Base-by-base conservation (phyloP, 2,888 invertebrate species). In the Drosophila kokeensis region DNA sequence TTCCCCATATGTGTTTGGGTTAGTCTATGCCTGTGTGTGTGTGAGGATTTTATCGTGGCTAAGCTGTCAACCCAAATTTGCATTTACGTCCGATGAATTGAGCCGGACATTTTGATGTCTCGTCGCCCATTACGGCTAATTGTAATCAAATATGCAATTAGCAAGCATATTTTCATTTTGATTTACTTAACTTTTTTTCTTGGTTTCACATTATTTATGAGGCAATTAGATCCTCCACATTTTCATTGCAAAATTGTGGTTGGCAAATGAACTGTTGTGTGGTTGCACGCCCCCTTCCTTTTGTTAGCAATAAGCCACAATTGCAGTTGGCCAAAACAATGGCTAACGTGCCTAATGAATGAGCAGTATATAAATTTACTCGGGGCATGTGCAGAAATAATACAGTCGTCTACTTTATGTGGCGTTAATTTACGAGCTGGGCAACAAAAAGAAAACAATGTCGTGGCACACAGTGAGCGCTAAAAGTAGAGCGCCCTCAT, bases 131-230 rank as follows among this genome's bases (percentile, higher is more conserved):
- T 69, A 52, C 34, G 38, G 6, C 69, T 73, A 79, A 87, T 83
- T 87, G 87, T 83, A 83, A 87, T 89, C 74, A 81, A 86, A 86
- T 86, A 81, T 81, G 89, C 79, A 83, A 81, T 83, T 81, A 81
- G 82, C 73, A 62, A 72, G 61, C 49, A 73, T 24, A 53, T 65
- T 69, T 68, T 54, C 27, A 49, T 77, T 45, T 66, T 49, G 27
- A 54, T 48, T 53, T 40, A 58, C 53, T 68, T 29, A 4, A 30
- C 27, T 29, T 15, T 62, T 64, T 58, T 36, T 36, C 48, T 27
- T 15, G 27, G 32, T 24, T 58, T 38, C 52, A 63, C 60, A 65
- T 82, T 82, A 85, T 87, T 86, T 84, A 82, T 82, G 85, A 67
- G 72, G 67, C 78, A 87, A 87, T 87, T 87, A 77, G 83, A 65